phyloP scores from a whole-genome alignment of 2,113 vertebrate genomes.

The Malaclemys terrapin region DNA sequence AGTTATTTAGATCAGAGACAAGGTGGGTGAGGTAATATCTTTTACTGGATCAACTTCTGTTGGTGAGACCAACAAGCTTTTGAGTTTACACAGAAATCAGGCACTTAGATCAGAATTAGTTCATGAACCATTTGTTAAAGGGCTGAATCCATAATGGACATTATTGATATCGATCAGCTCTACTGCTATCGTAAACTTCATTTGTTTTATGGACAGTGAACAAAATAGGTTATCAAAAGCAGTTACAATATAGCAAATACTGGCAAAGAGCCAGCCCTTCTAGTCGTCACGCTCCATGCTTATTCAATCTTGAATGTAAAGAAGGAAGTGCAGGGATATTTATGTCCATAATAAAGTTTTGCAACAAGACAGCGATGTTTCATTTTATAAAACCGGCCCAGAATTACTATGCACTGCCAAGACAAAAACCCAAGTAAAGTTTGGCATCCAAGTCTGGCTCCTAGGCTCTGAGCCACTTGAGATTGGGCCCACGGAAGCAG shows the following conservation, averaged over 20 bases:
- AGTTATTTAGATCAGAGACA: background rate
- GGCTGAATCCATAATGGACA: background rate
- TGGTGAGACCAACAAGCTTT: background rate
- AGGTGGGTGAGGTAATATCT: background rate
- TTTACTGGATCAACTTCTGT: background rate
- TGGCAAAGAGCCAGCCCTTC: background rate
- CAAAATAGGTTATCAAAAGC: background rate
- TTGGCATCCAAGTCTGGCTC: rapidly evolving
- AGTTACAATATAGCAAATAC: background rate
- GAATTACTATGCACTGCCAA: background rate
- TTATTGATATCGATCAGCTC: background rate
- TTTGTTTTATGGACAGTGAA: background rate
- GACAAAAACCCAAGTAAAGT: rapidly evolving
- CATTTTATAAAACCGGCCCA: background rate
- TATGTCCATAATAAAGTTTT: rapidly evolving
- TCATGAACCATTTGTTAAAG: background rate
- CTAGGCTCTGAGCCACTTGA: rapidly evolving
- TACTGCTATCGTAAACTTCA: background rate
- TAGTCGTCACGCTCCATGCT: rapidly evolving
- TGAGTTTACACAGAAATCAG: background rate
- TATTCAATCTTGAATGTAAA: background rate
- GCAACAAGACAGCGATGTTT: background rate
- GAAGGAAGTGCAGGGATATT: background rate
- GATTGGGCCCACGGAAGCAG: rapidly evolving
- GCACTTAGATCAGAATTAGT: background rate